phyloP scores from a whole-genome alignment of 2,113 vertebrate genomes.

The Typhlomys cinereus region DNA sequence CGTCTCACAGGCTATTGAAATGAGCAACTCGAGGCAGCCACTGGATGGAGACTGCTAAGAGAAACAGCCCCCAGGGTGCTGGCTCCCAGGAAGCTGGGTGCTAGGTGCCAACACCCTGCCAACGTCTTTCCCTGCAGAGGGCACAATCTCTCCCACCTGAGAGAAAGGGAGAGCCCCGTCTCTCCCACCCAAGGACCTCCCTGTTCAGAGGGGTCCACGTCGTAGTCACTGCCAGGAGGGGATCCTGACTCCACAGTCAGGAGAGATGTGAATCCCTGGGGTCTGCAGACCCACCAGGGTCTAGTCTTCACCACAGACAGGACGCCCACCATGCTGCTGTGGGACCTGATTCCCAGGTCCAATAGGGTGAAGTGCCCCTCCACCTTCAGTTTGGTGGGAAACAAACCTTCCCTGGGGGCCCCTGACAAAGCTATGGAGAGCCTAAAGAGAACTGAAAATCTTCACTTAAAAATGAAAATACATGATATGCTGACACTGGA shows the following conservation, averaged over 20 bases:
- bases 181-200: not conserved
- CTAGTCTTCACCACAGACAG: not conserved
- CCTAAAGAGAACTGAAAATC: not conserved
- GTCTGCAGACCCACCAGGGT: not conserved
- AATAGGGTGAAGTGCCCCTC: not conserved
- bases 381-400: not conserved
- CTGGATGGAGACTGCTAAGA: not conserved
- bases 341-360: not conserved
- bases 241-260: not conserved
- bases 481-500: not conserved
- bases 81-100: not conserved
- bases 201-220: not conserved
- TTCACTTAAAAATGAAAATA: not conserved
- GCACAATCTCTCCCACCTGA: not conserved
- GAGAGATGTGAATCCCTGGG: rapidly evolving
- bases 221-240: not conserved
- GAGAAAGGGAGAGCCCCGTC: too few relatives aligned
- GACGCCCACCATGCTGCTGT: not conserved
- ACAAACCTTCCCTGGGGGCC: not conserved
- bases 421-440: not conserved
- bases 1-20: not conserved
- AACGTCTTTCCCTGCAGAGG: not conserved
- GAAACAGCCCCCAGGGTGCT: not conserved
- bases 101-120: not conserved
- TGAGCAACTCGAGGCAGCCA: not conserved